A percentile compares a stretch with the other conserved stretches of the same genome.
Conservation (phyloP, 1,140 invertebrate species). For the Sycophila sp. region DNA sequence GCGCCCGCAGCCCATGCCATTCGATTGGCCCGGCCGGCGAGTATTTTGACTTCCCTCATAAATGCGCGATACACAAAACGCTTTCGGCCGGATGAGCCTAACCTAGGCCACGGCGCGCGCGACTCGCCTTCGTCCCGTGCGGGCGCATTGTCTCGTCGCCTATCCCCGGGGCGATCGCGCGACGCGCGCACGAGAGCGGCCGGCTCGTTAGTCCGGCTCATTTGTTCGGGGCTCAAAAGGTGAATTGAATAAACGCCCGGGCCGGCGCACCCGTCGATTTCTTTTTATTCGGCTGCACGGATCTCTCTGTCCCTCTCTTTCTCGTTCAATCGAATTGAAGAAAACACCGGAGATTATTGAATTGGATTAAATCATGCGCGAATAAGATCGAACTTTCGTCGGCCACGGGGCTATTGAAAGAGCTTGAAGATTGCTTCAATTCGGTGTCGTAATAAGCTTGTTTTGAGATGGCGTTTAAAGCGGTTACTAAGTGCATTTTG, state of each 20-base stretch:
- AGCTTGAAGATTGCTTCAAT: background rate
- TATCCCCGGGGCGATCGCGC: too few species aligned
- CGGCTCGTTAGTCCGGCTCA: conserved; percentile 19
- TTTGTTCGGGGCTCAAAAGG: conserved; percentile 17
- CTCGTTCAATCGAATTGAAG: background rate
- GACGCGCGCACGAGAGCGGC: too few species aligned
- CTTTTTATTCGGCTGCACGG: background rate
- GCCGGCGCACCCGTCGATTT: background rate
- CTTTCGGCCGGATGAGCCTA: background rate
- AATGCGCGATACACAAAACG: conserved; percentile 18
- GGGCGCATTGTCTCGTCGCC: conserved; percentile 17
- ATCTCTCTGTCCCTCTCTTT: background rate
- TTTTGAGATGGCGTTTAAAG: too few species aligned
- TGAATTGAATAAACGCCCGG: conserved; percentile 18
- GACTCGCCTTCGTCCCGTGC: background rate
- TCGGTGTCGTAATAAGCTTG: too few species aligned
- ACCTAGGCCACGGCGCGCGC: background rate
- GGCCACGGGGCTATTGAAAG: background rate
- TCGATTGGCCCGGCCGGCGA: conserved; percentile 4
- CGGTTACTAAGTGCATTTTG: too few species aligned
- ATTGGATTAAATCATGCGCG: too few species aligned
- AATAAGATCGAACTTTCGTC: background rate
- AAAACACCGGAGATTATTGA: too few species aligned
- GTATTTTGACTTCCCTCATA: conserved; percentile 5
- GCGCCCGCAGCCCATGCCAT: background rate